A percentile compares a stretch with the other conserved stretches of the same genome.
These are phyloP conservation scores for Salmo trutta DNA, from an alignment of 2,797 vertebrate genomes.

Conservation along the genomic window DNA sequence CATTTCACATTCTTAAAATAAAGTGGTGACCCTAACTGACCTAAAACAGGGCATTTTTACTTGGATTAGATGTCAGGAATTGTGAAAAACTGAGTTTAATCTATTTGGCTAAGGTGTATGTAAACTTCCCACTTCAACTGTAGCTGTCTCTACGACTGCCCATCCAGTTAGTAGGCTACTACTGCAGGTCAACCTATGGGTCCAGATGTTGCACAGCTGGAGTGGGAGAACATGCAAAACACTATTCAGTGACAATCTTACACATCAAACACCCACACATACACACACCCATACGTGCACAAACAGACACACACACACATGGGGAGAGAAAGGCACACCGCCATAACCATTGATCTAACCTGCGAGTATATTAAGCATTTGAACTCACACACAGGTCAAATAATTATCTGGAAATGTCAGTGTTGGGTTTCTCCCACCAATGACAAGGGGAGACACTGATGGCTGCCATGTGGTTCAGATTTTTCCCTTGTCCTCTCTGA, in stretches of 20 bases:
- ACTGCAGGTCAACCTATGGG: too few species aligned
- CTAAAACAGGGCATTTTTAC: too few species aligned
- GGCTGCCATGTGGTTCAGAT: constrained; percentile 71
- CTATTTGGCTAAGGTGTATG: background rate
- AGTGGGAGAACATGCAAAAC: background rate
- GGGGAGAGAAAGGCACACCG: background rate
- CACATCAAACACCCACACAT: background rate
- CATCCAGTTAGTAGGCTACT: background rate
- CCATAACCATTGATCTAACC: constrained; percentile 20
- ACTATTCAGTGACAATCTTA: constrained; percentile 4
- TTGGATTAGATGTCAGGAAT: too few species aligned
- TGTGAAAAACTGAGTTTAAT: too few species aligned
- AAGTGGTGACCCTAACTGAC: too few species aligned
- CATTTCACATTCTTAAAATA: too few species aligned
- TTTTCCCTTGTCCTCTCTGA: constrained; percentile 39
- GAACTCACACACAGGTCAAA: constrained; percentile 54
- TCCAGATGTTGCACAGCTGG: background rate
- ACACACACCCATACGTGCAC: background rate
- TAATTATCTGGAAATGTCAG: constrained; percentile 59
- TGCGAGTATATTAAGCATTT: constrained; percentile 47
- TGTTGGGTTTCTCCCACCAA: constrained; percentile 59
- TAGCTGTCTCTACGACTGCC: background rate
- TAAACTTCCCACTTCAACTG: background rate
- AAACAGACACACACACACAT: background rate
- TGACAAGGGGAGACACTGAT: constrained; percentile 50